These are phyloP conservation scores for Prunella himalayana DNA, from an alignment of 2,113 vertebrate species.

Conservation along the genomic window DNA sequence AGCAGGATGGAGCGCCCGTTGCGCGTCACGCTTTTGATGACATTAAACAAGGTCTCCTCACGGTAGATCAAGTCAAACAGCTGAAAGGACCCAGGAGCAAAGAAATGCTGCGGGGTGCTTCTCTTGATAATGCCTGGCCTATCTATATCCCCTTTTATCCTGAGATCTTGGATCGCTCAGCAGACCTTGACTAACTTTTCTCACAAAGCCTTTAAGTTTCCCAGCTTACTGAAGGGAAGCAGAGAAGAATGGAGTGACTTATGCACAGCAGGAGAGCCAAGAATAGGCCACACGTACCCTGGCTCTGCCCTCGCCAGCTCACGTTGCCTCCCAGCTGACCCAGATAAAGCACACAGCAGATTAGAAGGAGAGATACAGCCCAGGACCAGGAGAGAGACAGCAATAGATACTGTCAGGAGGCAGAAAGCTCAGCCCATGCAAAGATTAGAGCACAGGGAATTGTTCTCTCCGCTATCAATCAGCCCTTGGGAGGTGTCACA, in stretches of 20 bases:
- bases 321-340: slow-evolving; percentile 33
- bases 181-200: slow-evolving; percentile 2
- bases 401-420: background rate
- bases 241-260: slow-evolving; percentile 17
- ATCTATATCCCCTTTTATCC: slow-evolving; percentile 6
- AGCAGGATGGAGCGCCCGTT: slow-evolving; percentile 97
- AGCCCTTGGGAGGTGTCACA: background rate
- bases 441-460: background rate
- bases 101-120: background rate
- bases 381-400: background rate
- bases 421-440: background rate
- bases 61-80: slow-evolving; percentile 98
- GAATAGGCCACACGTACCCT: slow-evolving; percentile 6
- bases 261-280: background rate
- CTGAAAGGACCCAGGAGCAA: slow-evolving; percentile 62
- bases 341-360: slow-evolving; percentile 6
- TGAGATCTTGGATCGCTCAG: background rate
- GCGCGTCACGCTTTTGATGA: slow-evolving; percentile 96
- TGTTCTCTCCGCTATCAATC: background rate
- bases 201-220: background rate
- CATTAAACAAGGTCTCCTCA: slow-evolving; percentile 96
- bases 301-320: slow-evolving; percentile 6
- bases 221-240: background rate
- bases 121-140: background rate
- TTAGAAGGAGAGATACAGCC: background rate